phyloP scores from a whole-genome alignment of 2,797 vertebrate genomes.

The Emys orbicularis region DNA sequence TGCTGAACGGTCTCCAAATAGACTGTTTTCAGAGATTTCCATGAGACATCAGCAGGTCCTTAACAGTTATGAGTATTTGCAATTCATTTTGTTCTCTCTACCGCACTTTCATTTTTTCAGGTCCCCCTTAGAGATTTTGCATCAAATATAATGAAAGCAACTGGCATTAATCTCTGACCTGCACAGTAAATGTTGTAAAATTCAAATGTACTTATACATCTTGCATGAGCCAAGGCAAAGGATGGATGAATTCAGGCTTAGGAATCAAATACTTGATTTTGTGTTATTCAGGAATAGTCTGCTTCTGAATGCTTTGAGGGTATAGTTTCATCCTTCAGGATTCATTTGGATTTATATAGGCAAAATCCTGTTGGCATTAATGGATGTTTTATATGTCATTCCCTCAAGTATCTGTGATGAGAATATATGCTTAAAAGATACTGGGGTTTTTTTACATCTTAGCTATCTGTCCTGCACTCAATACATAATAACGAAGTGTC shows the following conservation, averaged over 20 bases:
- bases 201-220: slow-evolving; percentile 50
- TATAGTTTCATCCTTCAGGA: slow-evolving; percentile 52
- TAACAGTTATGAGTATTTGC: slow-evolving; percentile 50
- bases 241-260: slow-evolving; percentile 22
- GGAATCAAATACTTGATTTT: slow-evolving; percentile 62
- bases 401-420: slow-evolving; percentile 2
- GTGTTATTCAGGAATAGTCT: slow-evolving; percentile 30
- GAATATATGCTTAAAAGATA: background rate
- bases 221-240: slow-evolving; percentile 53
- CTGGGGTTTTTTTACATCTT: background rate
- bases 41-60: slow-evolving; percentile 19
- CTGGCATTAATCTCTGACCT: slow-evolving; percentile 49
- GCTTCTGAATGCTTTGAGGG: slow-evolving; percentile 3
- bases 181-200: slow-evolving; percentile 37
- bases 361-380: slow-evolving; percentile 47
- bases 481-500: fast-evolving
- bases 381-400: slow-evolving; percentile 17
- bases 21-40: slow-evolving; percentile 28
- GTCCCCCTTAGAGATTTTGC: slow-evolving; percentile 49
- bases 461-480: background rate
- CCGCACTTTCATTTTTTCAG: slow-evolving; percentile 22
- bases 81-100: slow-evolving; percentile 53
- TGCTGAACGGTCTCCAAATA: slow-evolving; percentile 35
- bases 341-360: background rate
- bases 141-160: slow-evolving; percentile 57